Conservation (phyloP, 2,888 invertebrate genomes). For the Idaea biselata region DNA sequence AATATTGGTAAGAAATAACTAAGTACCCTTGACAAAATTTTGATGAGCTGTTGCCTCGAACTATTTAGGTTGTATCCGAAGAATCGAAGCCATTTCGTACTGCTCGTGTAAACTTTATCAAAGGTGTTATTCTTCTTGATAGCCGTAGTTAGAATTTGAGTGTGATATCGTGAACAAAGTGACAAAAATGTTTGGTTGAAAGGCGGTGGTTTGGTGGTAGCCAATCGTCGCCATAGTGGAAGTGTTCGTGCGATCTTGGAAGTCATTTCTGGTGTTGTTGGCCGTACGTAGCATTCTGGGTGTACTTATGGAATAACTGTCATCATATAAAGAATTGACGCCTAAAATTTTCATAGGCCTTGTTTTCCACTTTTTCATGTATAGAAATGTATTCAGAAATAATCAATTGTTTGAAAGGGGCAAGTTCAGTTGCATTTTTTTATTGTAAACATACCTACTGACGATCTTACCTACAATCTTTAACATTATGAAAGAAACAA, state of each 20-base stretch:
- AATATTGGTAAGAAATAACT: slow-evolving; percentile 68
- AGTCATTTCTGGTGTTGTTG: slow-evolving; percentile 59
- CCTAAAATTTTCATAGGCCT: background rate
- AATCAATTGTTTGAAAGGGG: background rate
- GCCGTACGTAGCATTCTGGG: slow-evolving; percentile 63
- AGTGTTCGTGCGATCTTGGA: slow-evolving; percentile 60
- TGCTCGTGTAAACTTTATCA: slow-evolving; percentile 53
- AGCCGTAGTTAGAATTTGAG: slow-evolving; percentile 26
- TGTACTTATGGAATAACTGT: slow-evolving; percentile 57
- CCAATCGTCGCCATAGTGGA: slow-evolving; percentile 72
- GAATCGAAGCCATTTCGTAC: slow-evolving; percentile 77
- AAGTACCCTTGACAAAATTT: slow-evolving; percentile 32
- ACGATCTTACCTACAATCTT: background rate
- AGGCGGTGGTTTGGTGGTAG: slow-evolving; percentile 55
- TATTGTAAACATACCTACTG: background rate
- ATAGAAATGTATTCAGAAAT: background rate
- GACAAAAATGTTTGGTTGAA: slow-evolving; percentile 39
- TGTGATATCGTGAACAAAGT: slow-evolving; percentile 36
- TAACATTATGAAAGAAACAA: background rate
- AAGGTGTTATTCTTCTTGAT: slow-evolving; percentile 39
- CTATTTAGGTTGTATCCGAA: slow-evolving; percentile 71
- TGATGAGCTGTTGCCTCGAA: slow-evolving; percentile 40
- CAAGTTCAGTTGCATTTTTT: background rate
- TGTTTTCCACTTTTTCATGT: background rate
- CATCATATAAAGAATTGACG: slow-evolving; percentile 35